Evolutionary conservation across 2,113 vertebrate species (phyloP).

Genomic region (Pongo pygmaeus): DNA sequence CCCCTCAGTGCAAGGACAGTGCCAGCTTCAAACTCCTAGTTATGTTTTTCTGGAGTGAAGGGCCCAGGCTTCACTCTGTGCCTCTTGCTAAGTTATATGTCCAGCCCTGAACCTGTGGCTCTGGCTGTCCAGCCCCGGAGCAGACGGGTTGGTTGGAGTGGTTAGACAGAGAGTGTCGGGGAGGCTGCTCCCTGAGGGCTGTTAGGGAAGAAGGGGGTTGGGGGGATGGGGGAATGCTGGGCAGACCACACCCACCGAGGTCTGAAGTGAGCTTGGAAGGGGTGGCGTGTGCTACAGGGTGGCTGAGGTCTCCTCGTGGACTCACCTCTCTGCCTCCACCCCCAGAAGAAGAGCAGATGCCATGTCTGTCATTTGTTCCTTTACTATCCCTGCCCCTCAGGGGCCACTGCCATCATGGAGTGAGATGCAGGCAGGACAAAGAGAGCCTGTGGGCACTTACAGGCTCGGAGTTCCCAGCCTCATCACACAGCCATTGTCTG

Average conservation of each 20-base stretch:
- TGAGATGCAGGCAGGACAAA: background rate
- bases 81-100: background rate
- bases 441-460: background rate
- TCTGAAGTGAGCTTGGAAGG: background rate
- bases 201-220: background rate
- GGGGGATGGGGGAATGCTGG: background rate
- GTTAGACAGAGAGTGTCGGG: background rate
- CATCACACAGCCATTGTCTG: too few species aligned
- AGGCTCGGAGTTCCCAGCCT: background rate
- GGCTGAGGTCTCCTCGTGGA: background rate
- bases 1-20: background rate
- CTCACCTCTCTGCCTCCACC: background rate
- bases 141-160: background rate
- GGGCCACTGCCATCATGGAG: background rate
- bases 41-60: background rate
- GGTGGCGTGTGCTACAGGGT: background rate
- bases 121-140: background rate
- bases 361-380: background rate
- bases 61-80: background rate
- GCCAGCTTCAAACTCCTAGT: background rate
- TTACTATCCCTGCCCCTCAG: background rate
- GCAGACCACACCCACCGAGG: background rate
- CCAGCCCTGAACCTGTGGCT: background rate
- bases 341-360: background rate
- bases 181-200: too few species aligned